These are phyloP conservation scores for Bombus turneri DNA, from an alignment of 1,140 invertebrate genomes.

Conservation along the genomic window DNA sequence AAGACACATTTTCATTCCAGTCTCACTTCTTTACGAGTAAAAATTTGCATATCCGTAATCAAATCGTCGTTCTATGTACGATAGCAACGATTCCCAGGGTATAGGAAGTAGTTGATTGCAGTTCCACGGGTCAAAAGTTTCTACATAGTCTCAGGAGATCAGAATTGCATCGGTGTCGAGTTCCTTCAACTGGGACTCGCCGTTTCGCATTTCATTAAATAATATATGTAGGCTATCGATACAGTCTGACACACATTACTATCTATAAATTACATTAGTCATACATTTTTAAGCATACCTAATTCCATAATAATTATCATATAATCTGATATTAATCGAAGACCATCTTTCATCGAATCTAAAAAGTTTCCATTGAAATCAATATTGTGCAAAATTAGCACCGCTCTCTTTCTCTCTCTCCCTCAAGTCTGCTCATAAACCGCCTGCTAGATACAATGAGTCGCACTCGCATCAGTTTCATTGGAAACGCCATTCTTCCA, in stretches of 20 bases:
- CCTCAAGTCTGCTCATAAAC: background rate
- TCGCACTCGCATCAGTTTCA: background rate
- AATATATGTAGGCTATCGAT: background rate
- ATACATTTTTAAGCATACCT: background rate
- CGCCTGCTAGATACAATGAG: background rate
- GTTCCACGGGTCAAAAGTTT: background rate
- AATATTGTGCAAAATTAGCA: background rate
- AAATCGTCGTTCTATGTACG: no score
- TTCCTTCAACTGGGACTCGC: no score
- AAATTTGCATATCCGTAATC: no score
- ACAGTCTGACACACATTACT: background rate
- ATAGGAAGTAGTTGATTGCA: background rate
- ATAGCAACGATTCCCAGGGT: background rate
- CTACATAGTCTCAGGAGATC: background rate
- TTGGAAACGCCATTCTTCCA: background rate
- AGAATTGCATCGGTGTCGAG: no score
- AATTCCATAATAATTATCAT: background rate
- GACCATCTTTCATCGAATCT: background rate
- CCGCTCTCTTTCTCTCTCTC: background rate
- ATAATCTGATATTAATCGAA: no score
- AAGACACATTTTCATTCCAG: no score
- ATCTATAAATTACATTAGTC: background rate
- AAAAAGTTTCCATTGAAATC: constrained; percentile 7
- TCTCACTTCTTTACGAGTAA: no score
- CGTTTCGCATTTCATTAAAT: no score